phyloP scores from a whole-genome alignment of 2,113 vertebrate genomes.

The Pseudopipra pipra region DNA sequence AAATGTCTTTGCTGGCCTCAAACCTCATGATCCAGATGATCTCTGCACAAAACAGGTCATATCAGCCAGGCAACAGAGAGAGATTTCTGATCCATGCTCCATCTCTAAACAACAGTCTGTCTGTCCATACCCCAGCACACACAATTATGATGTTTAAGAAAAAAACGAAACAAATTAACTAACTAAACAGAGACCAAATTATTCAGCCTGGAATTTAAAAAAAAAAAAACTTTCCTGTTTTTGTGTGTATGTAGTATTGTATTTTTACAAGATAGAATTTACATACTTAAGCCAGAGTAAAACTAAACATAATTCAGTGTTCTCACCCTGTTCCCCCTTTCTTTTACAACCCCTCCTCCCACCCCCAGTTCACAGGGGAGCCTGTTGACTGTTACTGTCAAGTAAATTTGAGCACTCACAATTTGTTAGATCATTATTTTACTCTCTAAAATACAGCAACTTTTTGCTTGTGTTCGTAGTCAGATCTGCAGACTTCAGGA shows the following conservation, averaged over 20 bases:
- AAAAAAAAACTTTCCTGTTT: neutral
- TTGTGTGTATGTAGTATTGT: neutral
- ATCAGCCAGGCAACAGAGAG: neutral
- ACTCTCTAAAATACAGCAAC: neutral
- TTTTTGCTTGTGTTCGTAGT: neutral
- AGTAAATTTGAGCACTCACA: neutral
- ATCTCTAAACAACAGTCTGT: neutral
- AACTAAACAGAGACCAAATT: slow-evolving; percentile 21
- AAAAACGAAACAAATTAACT: neutral
- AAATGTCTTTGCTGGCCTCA: neutral
- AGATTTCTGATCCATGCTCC: neutral
- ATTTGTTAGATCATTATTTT: neutral
- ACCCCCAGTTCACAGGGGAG: neutral
- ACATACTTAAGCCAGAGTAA: neutral
- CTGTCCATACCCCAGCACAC: neutral
- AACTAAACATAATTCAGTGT: neutral
- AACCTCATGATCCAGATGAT: neutral
- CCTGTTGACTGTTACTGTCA: neutral
- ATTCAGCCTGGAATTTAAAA: neutral
- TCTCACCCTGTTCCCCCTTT: neutral
- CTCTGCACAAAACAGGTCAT: neutral
- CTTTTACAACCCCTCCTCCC: neutral
- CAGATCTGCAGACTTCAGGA: neutral
- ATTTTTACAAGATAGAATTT: slow-evolving; percentile 35
- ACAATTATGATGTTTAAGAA: neutral